phyloP scores from a whole-genome alignment of 1,140 invertebrate species.

The Bilobella aurantiaca region DNA sequence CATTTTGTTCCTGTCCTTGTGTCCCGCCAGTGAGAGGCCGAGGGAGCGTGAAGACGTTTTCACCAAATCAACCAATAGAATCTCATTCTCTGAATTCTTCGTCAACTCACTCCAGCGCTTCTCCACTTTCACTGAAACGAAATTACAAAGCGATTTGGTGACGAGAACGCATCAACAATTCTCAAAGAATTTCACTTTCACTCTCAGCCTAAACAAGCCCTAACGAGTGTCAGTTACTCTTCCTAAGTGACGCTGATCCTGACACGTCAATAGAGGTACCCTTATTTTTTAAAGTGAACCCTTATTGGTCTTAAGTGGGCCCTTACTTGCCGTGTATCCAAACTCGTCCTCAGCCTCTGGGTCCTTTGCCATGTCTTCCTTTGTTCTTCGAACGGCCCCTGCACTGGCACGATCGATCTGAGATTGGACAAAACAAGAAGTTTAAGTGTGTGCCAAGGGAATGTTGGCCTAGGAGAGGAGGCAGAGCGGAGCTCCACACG shows the following conservation, averaged over 20 bases:
- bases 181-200: constrained; percentile 1
- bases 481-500: no score
- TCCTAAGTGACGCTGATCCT: no score
- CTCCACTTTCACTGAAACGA: constrained; percentile 38
- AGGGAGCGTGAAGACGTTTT: constrained; percentile 39
- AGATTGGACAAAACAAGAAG: constrained; percentile 18
- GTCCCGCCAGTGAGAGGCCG: constrained; percentile 85
- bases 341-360: constrained; percentile 76
- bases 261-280: no score
- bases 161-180: background rate
- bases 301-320: no score
- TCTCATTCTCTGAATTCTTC: constrained; percentile 7
- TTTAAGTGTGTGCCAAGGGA: no score
- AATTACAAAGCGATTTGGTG: constrained; percentile 13
- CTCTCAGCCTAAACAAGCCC: no score
- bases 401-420: constrained; percentile 82
- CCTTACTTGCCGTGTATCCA: constrained; percentile 84
- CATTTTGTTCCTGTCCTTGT: constrained; percentile 88
- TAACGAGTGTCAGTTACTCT: no score
- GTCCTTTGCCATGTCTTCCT: constrained; percentile 61
- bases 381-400: constrained; percentile 63
- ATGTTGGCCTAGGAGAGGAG: no score
- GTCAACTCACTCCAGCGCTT: constrained; percentile 35
- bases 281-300: no score
- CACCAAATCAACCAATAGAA: constrained; percentile 28